A percentile compares a stretch with the other conserved stretches of the same genome.
Evolutionary conservation across 92 coral and sea anemone genomes (phyloP).

Genomic region (Heteractis magnifica): DNA sequence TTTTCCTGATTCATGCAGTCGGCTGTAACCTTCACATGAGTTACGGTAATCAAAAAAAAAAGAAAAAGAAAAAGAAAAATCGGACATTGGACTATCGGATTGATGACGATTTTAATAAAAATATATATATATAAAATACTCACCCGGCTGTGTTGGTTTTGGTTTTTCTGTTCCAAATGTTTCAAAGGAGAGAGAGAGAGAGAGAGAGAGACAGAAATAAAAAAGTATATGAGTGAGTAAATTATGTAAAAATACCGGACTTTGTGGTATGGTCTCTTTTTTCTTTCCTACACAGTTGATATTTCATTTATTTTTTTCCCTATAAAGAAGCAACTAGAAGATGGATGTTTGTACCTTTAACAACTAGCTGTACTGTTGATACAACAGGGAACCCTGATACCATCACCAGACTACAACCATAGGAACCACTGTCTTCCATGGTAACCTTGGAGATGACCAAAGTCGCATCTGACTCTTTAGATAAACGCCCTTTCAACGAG

Average conservation of each 20-base stretch:
- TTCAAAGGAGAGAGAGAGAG: not conserved
- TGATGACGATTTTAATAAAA: no score
- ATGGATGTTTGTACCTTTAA: slow-evolving; percentile 12
- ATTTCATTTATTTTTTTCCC: no score
- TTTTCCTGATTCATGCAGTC: no score
- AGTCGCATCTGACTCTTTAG: slow-evolving; percentile 24
- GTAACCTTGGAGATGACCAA: slow-evolving; percentile 21
- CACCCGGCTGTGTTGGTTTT: not conserved
- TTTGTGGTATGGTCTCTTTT: no score
- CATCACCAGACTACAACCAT: slow-evolving; percentile 24
- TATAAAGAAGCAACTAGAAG: no score
- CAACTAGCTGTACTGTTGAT: slow-evolving; percentile 23
- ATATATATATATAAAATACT: not conserved
- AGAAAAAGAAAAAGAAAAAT: no score
- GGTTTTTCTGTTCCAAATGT: not conserved
- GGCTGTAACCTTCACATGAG: no score
- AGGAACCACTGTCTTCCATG: slow-evolving; percentile 13
- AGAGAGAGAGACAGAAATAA: not conserved
- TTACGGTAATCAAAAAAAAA: no score
- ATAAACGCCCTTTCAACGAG: not conserved
- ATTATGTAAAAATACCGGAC: not conserved
- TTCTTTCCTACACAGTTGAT: no score
- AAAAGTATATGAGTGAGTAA: not conserved
- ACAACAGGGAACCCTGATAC: slow-evolving; percentile 17
- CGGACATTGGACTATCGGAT: no score